Evolutionary conservation across 2,113 vertebrate species (phyloP).

Genomic region (Blennius ocellaris): DNA sequence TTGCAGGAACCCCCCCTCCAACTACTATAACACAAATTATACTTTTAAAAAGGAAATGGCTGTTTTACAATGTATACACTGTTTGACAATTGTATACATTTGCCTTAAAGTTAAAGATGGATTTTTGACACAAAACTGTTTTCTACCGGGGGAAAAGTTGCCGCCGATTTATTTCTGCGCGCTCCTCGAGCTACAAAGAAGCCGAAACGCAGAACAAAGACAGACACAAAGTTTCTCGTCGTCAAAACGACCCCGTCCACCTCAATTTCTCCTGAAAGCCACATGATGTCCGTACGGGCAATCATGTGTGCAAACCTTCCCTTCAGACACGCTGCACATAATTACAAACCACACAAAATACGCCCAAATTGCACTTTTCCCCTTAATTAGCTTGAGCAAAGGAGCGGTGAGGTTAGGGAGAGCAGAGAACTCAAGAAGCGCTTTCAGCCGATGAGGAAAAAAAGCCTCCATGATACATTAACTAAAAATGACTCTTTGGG

Average conservation of each 20-base stretch:
- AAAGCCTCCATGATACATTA: neutral
- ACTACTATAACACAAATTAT: too few relatives aligned
- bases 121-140: too few relatives aligned
- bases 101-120: too few relatives aligned
- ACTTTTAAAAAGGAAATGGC: too few relatives aligned
- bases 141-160: too few relatives aligned
- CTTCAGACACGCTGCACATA: slow-evolving; percentile 29
- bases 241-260: neutral
- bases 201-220: neutral
- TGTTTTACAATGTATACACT: too few relatives aligned
- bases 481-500: neutral
- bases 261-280: slow-evolving; percentile 1
- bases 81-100: too few relatives aligned
- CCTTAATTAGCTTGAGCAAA: slow-evolving; percentile 31
- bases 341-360: slow-evolving; percentile 55
- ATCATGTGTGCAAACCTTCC: slow-evolving; percentile 55
- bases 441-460: neutral
- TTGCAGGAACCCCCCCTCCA: slow-evolving; percentile 20
- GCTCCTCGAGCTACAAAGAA: neutral
- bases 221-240: neutral
- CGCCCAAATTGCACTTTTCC: neutral
- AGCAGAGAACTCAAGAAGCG: neutral
- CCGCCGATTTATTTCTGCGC: too few relatives aligned
- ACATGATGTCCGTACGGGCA: slow-evolving; percentile 59
- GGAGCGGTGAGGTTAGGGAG: neutral